Evolutionary conservation across 2,888 invertebrate genomes (phyloP).

Genomic region (Volucella inflata): DNA sequence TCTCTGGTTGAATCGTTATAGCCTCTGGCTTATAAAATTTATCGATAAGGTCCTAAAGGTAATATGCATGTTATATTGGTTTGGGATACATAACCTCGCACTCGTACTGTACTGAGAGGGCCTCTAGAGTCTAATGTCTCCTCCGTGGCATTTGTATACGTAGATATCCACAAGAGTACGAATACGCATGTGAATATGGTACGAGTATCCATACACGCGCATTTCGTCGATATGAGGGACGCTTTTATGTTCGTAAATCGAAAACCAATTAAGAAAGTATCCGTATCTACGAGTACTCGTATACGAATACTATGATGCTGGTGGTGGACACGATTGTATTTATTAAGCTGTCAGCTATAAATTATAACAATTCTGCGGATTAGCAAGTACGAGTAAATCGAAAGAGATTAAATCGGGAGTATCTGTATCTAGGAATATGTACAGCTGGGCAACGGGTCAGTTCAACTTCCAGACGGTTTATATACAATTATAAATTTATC

Average conservation of each 20-base stretch:
- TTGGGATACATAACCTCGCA: no score
- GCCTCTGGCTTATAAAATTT: conserved; percentile 38
- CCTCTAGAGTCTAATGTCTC: conserved; percentile 17
- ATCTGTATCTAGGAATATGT: neutral
- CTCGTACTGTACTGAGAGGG: conserved; percentile 14
- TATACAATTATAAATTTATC: conserved; percentile 61
- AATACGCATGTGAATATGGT: neutral
- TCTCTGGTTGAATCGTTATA: conserved; percentile 23
- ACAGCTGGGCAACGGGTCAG: neutral
- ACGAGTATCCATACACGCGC: conserved; percentile 1
- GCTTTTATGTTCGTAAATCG: neutral
- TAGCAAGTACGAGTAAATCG: conserved; percentile 31
- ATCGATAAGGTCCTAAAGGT: conserved; percentile 64
- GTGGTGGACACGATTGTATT: conserved; percentile 63
- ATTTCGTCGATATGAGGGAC: conserved; percentile 16
- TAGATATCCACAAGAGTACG: neutral
- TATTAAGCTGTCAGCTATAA: conserved; percentile 73
- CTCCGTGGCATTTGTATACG: neutral
- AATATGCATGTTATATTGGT: neutral
- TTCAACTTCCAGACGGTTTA: neutral
- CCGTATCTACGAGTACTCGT: conserved; percentile 24
- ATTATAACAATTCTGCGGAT: conserved; percentile 65
- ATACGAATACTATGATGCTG: no score
- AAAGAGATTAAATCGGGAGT: conserved; percentile 27
- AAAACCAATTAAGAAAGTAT: conserved; percentile 69